These are phyloP conservation scores for Xerus inauris DNA, from an alignment of 2,113 vertebrate genomes.

Conservation along the genomic window DNA sequence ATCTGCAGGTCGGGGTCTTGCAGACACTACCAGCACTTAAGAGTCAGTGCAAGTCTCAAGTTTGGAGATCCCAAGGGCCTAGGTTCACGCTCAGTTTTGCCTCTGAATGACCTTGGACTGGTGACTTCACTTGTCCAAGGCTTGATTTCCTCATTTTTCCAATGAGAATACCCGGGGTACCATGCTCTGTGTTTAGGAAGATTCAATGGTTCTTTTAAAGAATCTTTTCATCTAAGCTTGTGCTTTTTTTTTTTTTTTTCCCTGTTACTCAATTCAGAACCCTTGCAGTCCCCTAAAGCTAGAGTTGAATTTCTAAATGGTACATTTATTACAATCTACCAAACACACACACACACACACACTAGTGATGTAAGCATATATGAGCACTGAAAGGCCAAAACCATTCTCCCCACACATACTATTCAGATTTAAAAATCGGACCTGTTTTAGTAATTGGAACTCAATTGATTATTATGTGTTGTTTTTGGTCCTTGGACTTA, in stretches of 20 bases:
- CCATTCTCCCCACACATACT: neutral
- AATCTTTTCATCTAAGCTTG: neutral
- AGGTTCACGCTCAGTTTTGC: neutral
- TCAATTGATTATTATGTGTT: neutral
- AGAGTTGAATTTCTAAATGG: neutral
- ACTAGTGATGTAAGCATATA: neutral
- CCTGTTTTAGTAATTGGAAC: neutral
- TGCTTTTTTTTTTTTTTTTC: neutral
- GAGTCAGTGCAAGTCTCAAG: neutral
- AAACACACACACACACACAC: neutral
- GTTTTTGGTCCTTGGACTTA: neutral
- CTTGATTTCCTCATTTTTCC: slow-evolving; percentile 50
- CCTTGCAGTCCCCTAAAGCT: neutral
- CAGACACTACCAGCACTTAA: neutral
- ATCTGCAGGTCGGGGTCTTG: neutral
- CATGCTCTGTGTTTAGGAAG: neutral
- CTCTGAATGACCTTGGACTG: slow-evolving; percentile 65
- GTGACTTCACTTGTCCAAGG: neutral
- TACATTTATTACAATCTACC: neutral
- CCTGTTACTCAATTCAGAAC: neutral
- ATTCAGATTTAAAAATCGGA: neutral
- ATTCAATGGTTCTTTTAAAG: neutral
- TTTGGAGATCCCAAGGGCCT: neutral
- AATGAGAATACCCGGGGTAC: neutral
- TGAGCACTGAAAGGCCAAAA: neutral